phyloP scores from a whole-genome alignment of 2,888 invertebrate genomes.

The Caenorhabditis sp. region DNA sequence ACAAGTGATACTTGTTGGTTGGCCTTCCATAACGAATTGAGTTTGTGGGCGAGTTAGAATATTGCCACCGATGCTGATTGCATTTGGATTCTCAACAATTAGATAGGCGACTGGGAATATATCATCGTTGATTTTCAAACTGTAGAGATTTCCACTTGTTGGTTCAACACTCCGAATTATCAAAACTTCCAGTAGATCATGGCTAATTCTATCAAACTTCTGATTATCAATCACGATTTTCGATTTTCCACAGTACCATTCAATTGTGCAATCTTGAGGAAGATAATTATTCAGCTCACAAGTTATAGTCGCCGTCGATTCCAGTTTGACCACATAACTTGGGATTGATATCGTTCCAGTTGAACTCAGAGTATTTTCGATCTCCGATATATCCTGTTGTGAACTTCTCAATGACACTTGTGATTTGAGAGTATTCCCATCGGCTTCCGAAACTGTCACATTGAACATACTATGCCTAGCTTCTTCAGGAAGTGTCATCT shows the following conservation, averaged over 20 bases:
- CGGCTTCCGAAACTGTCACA: conserved; percentile 65
- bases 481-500: conserved; percentile 57
- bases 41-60: conserved; percentile 60
- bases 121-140: conserved; percentile 67
- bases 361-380: conserved; percentile 53
- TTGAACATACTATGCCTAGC: conserved; percentile 56
- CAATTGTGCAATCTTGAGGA: conserved; percentile 57
- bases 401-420: conserved; percentile 50
- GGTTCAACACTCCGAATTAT: conserved; percentile 63
- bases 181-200: conserved; percentile 67
- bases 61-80: conserved; percentile 16
- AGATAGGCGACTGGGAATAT: conserved; percentile 68
- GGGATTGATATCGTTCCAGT: conserved; percentile 62
- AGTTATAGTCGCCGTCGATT: conserved; percentile 69
- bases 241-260: conserved; percentile 64
- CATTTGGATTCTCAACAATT: conserved; percentile 57
- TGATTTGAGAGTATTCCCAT: conserved; percentile 51
- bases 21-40: conserved; percentile 71
- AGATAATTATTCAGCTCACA: conserved; percentile 68
- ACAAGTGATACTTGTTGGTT: conserved; percentile 61
- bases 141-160: conserved; percentile 66
- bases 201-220: conserved; percentile 61
- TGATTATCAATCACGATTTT: conserved; percentile 49
- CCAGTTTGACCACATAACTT: conserved; percentile 67
- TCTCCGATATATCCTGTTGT: conserved; percentile 48